phyloP scores from a whole-genome alignment of 2,113 vertebrate species.

The Clarias gariepinus region DNA sequence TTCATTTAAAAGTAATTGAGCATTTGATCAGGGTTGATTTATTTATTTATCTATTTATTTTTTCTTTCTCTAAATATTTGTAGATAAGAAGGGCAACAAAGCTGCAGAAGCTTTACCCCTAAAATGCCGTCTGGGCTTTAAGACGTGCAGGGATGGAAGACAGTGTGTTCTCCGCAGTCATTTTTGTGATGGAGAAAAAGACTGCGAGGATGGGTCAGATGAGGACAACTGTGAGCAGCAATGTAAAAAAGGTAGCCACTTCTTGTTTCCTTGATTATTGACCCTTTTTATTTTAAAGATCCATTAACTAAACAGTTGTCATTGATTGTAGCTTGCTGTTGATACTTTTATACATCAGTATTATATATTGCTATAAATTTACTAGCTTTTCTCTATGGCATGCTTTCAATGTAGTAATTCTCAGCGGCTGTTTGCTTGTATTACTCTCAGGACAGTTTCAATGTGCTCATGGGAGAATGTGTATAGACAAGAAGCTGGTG shows the following conservation, averaged over 20 bases:
- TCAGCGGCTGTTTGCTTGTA: neutral
- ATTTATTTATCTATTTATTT: no score
- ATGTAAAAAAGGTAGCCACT: constrained; percentile 64
- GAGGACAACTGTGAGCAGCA: constrained; percentile 61
- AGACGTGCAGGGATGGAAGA: constrained; percentile 68
- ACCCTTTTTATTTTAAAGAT: neutral
- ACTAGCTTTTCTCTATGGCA: neutral
- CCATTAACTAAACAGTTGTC: neutral
- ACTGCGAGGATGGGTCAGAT: constrained; percentile 83
- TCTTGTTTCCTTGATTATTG: neutral
- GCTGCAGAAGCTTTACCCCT: constrained; percentile 15
- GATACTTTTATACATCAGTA: no score
- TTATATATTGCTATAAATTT: neutral
- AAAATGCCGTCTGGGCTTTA: constrained; percentile 62
- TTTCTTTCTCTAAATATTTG: neutral
- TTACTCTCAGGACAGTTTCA: constrained; percentile 38
- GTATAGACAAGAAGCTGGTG: constrained; percentile 46
- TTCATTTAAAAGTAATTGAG: neutral
- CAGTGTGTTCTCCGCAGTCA: constrained; percentile 74
- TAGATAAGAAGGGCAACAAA: neutral
- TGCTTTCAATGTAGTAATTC: neutral
- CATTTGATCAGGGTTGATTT: neutral
- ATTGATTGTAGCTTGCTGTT: neutral
- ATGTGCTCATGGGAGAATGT: constrained; percentile 44
- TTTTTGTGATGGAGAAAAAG: constrained; percentile 78